phyloP scores from a whole-genome alignment of 2,888 invertebrate species.

The Labia minor region DNA sequence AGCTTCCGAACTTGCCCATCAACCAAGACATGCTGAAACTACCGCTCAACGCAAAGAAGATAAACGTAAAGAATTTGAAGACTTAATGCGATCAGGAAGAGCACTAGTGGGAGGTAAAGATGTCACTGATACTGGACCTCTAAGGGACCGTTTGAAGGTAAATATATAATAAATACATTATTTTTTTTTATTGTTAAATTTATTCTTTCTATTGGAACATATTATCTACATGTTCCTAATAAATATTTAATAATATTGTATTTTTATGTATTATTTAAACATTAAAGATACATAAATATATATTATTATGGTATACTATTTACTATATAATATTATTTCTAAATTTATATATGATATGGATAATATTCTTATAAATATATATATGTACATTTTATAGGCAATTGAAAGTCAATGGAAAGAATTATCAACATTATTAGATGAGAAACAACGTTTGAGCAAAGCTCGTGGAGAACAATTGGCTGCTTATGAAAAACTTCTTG shows the following conservation, averaged over 20 bases:
- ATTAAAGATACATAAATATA: too few relatives aligned
- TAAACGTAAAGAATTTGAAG: constrained; percentile 59
- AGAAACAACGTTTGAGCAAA: constrained; percentile 71
- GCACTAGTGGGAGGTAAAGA: constrained; percentile 72
- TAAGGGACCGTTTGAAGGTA: constrained; percentile 72
- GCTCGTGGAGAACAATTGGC: constrained; percentile 74
- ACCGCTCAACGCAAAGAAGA: constrained; percentile 45
- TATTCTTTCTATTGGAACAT: neutral
- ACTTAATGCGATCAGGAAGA: constrained; percentile 69
- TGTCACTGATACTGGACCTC: constrained; percentile 72
- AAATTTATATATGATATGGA: too few relatives aligned
- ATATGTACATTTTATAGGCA: constrained; percentile 35
- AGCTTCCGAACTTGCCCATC: constrained; percentile 56
- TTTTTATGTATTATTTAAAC: too few relatives aligned
- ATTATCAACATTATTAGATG: constrained; percentile 67
- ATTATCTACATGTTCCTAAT: constrained; percentile 13
- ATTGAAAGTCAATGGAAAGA: constrained; percentile 85
- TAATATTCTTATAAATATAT: too few relatives aligned
- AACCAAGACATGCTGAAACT: constrained; percentile 55
- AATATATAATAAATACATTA: constrained; percentile 16
- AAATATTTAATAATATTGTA: too few relatives aligned
- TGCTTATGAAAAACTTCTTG: constrained; percentile 74
- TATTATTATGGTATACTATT: too few relatives aligned
- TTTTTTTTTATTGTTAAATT: neutral
- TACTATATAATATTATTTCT: too few relatives aligned